phyloP scores from a whole-genome alignment of 2,113 vertebrate species.

The Oxyruncus cristatus region DNA sequence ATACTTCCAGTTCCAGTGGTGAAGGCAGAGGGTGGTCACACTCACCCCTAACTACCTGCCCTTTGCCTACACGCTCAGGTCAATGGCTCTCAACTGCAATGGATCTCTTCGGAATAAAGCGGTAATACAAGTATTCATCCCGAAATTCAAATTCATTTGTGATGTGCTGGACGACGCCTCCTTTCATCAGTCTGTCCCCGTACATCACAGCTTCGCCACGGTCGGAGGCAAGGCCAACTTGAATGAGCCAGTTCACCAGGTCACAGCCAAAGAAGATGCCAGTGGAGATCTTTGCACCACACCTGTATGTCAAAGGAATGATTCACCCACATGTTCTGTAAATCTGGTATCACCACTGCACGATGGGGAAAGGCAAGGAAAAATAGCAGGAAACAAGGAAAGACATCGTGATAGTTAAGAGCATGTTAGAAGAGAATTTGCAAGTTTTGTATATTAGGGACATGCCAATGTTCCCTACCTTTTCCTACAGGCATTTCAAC shows the following conservation, averaged over 20 bases:
- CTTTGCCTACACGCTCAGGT: not conserved
- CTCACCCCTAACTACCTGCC: not conserved
- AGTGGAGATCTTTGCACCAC: slow-evolving; percentile 77
- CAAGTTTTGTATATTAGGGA: slow-evolving; percentile 44
- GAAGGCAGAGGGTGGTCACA: not conserved
- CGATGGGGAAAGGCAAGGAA: slow-evolving; percentile 62
- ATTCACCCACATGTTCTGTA: slow-evolving; percentile 82
- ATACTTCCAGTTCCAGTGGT: not conserved
- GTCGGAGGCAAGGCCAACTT: slow-evolving; percentile 88
- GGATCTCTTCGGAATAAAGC: slow-evolving; percentile 73
- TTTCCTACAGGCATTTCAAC: not conserved
- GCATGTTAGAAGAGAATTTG: slow-evolving; percentile 53
- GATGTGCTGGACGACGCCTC: slow-evolving; percentile 87
- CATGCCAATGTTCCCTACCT: not conserved
- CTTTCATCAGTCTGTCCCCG: slow-evolving; percentile 82
- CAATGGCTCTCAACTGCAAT: not conserved
- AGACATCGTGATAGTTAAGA: slow-evolving; percentile 72
- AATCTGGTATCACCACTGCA: slow-evolving; percentile 85
- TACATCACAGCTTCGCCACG: slow-evolving; percentile 87
- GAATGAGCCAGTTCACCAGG: slow-evolving; percentile 91
- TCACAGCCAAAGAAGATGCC: slow-evolving; percentile 91
- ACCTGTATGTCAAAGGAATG: slow-evolving; percentile 84
- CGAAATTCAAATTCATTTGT: slow-evolving; percentile 83
- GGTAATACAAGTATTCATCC: slow-evolving; percentile 85
- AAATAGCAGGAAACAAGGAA: slow-evolving; percentile 71